These are phyloP conservation scores for Argyresthia albistria DNA, from an alignment of 2,888 invertebrate genomes.

Conservation along the genomic window DNA sequence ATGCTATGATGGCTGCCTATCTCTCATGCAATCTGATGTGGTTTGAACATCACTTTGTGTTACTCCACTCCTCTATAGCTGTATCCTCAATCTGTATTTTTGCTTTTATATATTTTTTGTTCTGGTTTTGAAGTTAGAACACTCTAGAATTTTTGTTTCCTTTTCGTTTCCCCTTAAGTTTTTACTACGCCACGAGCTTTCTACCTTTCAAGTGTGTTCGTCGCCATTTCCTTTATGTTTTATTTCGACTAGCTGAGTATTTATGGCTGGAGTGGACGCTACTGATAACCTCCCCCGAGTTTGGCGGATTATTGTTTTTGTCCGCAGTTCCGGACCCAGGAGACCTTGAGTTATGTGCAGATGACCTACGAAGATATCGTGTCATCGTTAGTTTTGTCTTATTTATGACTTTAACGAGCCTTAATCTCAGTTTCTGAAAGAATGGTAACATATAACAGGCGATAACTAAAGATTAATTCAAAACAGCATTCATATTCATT, in stretches of 20 bases:
- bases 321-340: conserved; percentile 37
- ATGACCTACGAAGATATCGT: conserved; percentile 44
- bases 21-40: background rate
- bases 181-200: too few relatives aligned
- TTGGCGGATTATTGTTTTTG: conserved; percentile 64
- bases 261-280: conserved; percentile 60
- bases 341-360: conserved; percentile 51
- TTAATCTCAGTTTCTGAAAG: too few relatives aligned
- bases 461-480: too few relatives aligned
- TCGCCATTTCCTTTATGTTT: conserved; percentile 37
- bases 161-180: too few relatives aligned
- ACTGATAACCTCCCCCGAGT: conserved; percentile 65
- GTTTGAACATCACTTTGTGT: too few relatives aligned
- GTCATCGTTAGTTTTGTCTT: conserved; percentile 1
- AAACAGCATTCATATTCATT: too few relatives aligned
- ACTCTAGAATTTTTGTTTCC: too few relatives aligned
- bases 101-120: too few relatives aligned
- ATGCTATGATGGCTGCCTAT: background rate
- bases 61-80: too few relatives aligned
- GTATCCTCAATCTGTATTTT: too few relatives aligned
- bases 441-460: too few relatives aligned
- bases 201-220: background rate
- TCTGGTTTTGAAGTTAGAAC: too few relatives aligned
- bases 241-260: conserved; percentile 50
- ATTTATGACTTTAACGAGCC: background rate